Percentiles rank a stretch among this genome's conserved stretches.
Evolutionary conservation across 37 sponge, comb jelly and placozoan genomes (phyloP).

Genomic region (Halichondria panicea): DNA sequence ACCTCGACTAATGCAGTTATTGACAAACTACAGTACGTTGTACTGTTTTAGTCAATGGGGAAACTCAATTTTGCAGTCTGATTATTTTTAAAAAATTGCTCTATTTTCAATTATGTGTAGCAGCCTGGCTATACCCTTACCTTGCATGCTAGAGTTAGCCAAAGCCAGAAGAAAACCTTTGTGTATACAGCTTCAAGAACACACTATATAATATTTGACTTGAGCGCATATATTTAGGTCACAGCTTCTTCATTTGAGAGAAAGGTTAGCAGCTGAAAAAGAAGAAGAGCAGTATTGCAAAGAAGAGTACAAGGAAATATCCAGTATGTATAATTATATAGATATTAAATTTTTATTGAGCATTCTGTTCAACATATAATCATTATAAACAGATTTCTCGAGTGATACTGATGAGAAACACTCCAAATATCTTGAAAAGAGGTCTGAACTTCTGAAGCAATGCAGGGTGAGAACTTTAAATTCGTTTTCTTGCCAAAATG

Average conservation of each 20-base stretch:
- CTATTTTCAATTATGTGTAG: too few relatives aligned
- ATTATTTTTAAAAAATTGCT: background rate
- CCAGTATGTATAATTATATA: conserved; percentile 9
- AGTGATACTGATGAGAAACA: conserved; percentile 31
- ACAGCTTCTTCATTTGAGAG: conserved; percentile 7
- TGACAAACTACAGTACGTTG: conserved; percentile 39
- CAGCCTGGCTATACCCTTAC: too few relatives aligned
- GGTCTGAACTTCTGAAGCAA: conserved; percentile 12
- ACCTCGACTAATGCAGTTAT: conserved; percentile 6
- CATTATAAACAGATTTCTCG: conserved; percentile 32
- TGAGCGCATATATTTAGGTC: background rate
- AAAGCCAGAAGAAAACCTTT: too few relatives aligned
- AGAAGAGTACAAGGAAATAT: conserved; percentile 44
- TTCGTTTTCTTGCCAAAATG: background rate
- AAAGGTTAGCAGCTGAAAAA: conserved; percentile 24
- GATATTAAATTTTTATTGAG: background rate
- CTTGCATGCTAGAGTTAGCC: too few relatives aligned
- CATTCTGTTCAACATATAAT: background rate
- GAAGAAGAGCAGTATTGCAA: conserved; percentile 35
- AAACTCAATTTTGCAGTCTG: background rate
- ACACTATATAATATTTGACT: background rate
- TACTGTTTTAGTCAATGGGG: background rate
- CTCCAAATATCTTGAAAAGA: conserved; percentile 19
- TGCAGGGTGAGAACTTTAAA: conserved; percentile 4
- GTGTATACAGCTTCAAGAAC: background rate